A percentile compares a stretch with the other conserved stretches of the same genome.
Conservation (phyloP, 1,140 invertebrate species). For the Hestina assimilis region DNA sequence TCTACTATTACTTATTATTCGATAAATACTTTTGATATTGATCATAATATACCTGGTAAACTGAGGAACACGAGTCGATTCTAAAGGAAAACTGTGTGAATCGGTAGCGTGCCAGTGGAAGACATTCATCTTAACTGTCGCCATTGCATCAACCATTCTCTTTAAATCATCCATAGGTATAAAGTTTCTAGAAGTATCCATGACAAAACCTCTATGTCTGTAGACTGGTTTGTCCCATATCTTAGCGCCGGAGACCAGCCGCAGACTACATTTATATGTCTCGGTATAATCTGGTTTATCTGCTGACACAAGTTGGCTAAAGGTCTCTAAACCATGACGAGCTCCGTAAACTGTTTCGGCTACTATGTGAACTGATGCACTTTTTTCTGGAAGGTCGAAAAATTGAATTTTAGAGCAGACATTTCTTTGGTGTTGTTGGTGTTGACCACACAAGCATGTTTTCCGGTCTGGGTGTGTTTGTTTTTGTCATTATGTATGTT, state of each 20-base stretch:
- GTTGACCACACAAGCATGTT: no score
- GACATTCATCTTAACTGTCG: constrained; percentile 89
- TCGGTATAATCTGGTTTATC: constrained; percentile 44
- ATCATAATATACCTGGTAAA: constrained; percentile 85
- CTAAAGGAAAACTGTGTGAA: constrained; percentile 90
- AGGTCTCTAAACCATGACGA: constrained; percentile 87
- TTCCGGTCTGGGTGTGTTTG: no score
- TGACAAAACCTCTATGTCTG: constrained; percentile 84
- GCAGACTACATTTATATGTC: constrained; percentile 45
- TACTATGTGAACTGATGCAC: constrained; percentile 79
- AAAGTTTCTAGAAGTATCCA: constrained; percentile 89
- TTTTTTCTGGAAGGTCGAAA: constrained; percentile 57
- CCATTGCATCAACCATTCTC: constrained; percentile 88
- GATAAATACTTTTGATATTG: no score
- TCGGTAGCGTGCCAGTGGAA: constrained; percentile 93
- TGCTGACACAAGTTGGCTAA: constrained; percentile 83
- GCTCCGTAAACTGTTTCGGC: constrained; percentile 86
- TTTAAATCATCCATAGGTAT: constrained; percentile 83
- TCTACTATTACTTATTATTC: no score
- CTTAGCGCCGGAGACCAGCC: constrained; percentile 54
- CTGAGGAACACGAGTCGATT: constrained; percentile 85
- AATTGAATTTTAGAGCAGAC: neutral
- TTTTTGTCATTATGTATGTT: no score
- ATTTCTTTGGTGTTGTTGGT: no score
- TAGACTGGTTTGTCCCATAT: constrained; percentile 86